These are phyloP conservation scores for Xyrauchen texanus DNA, from an alignment of 2,113 vertebrate genomes.

Conservation along the genomic window DNA sequence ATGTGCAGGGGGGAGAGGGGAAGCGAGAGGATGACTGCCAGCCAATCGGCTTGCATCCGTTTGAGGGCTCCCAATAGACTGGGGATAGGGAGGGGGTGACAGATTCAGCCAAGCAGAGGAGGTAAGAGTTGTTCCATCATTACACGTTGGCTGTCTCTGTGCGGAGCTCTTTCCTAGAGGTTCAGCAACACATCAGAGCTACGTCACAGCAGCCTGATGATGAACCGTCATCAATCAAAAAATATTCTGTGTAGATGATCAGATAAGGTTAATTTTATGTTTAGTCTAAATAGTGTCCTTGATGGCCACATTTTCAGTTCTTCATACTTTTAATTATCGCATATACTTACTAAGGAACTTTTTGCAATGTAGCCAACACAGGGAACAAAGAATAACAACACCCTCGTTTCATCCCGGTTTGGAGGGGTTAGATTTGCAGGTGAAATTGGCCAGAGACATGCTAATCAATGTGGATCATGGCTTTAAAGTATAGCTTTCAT, in stretches of 20 bases:
- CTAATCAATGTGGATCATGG: too few relatives aligned
- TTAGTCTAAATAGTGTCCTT: too few relatives aligned
- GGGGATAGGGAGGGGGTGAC: conserved; percentile 4
- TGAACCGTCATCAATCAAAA: too few relatives aligned
- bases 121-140: conserved; percentile 48
- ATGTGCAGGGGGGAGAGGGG: conserved; percentile 51
- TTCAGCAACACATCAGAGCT: not conserved
- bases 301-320: too few relatives aligned
- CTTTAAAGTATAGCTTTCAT: too few relatives aligned
- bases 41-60: conserved; percentile 63
- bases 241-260: not conserved
- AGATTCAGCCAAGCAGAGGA: conserved; percentile 37
- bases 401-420: too few relatives aligned
- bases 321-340: too few relatives aligned
- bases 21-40: conserved; percentile 55
- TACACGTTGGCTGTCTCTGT: conserved; percentile 11
- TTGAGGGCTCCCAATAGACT: conserved; percentile 56
- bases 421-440: too few relatives aligned
- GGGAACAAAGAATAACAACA: too few relatives aligned
- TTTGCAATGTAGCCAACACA: too few relatives aligned
- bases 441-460: too few relatives aligned
- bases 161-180: not conserved
- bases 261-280: not conserved
- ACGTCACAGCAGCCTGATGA: not conserved
- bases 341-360: too few relatives aligned